phyloP scores from a whole-genome alignment of 2,888 invertebrate genomes.

The Epinotia demarniana region DNA sequence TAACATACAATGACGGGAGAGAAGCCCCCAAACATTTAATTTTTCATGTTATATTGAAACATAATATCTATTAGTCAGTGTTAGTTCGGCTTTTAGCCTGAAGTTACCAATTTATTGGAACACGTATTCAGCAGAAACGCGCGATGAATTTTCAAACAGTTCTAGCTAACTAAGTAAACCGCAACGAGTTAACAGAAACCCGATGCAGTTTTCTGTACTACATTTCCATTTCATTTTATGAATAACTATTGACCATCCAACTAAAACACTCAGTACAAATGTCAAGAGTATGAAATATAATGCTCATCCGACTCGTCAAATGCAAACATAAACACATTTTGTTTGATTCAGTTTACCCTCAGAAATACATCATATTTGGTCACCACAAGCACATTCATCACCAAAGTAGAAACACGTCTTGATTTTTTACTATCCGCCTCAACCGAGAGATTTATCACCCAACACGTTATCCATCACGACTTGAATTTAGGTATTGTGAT shows the following conservation, averaged over 20 bases:
- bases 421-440: constrained; percentile 25
- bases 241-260: neutral
- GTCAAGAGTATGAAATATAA: neutral
- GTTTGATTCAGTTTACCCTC: neutral
- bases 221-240: neutral
- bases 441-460: constrained; percentile 33
- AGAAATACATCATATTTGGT: constrained; percentile 17
- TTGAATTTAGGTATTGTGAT: constrained; percentile 34
- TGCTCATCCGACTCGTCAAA: neutral
- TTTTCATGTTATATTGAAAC: constrained; percentile 8
- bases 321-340: neutral
- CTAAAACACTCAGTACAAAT: neutral
- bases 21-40: neutral
- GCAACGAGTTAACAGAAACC: constrained; percentile 15
- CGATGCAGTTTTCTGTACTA: neutral
- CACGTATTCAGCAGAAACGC: constrained; percentile 33
- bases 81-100: constrained; percentile 8
- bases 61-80: neutral
- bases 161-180: constrained; percentile 29
- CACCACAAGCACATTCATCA: constrained; percentile 33
- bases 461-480: constrained; percentile 37
- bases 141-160: constrained; percentile 32
- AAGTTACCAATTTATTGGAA: constrained; percentile 12
- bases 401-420: constrained; percentile 23
- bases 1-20: neutral